Evolutionary conservation across 2,797 vertebrate species (phyloP), one percentile per base, ranked within the genome.

Genomic region (Pelodytes ibericus): DNA sequence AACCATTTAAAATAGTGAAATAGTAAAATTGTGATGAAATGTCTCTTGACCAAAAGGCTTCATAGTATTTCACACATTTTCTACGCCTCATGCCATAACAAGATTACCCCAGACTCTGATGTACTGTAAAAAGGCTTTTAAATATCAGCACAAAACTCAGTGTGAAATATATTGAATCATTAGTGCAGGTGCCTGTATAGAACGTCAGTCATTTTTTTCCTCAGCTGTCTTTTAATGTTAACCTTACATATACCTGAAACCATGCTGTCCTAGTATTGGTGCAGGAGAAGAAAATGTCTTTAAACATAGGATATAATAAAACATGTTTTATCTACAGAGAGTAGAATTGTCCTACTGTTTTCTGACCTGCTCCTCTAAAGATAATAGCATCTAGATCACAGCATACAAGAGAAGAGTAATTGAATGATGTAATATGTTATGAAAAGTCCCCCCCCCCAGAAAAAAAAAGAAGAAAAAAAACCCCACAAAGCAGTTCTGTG

Each of bases 271-370:
- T 56, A 24, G 41, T 44, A 39, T 60, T 44, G 31, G 41, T 68
- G 30, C 39, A 57, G 30, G 26, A 62, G 39, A 68, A 78, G 36
- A 67, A 30, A 70, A 70, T 56, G 36, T 62, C 57, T 73, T 79
- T 62, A 68, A 73, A 73, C 31, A 67, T 60, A 16, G 66, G 31
- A 24, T 69, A 56, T 67, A 59, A 67, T 24, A 78, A 72, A 51
- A 57, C 61, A 72, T 66, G 49, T 74, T 71, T 77, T 59, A 77
- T 77, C 53, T 72, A 41, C n/a, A 60, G 16, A 77, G 27, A 16
- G n/a, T 47, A 53, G 51, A 63, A 57, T 36, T 49, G 60, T 57
- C 31, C 33, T 22, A 66, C 56, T 61, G 75, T 41, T 68, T 56
- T 56, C 22, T 68, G 64, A 63, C 57, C 33, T 25, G 10, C 18